These are phyloP conservation scores for Silurus lanzhouensis DNA, from an alignment of 2,797 vertebrate species.

Conservation along the genomic window DNA sequence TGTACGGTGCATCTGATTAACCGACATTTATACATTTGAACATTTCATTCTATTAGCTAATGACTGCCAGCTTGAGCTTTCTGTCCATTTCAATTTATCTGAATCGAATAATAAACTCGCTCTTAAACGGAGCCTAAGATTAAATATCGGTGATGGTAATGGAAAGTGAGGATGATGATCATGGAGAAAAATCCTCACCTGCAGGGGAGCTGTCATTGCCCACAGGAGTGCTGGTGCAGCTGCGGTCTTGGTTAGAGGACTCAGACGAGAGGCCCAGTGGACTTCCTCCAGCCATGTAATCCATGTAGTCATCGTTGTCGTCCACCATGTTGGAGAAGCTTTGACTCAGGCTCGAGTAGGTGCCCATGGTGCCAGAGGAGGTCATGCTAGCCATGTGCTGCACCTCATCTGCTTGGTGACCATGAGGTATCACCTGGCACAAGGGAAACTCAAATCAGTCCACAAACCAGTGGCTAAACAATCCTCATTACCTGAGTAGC, in stretches of 20 bases:
- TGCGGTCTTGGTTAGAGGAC: slow-evolving; percentile 96
- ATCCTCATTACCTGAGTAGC: neutral
- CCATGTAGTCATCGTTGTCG: slow-evolving; percentile 93
- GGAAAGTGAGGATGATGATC: neutral
- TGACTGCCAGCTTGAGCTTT: slow-evolving; percentile 15
- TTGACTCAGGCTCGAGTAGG: slow-evolving; percentile 61
- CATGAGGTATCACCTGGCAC: slow-evolving; percentile 72
- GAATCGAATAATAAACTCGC: neutral
- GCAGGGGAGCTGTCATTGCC: slow-evolving; percentile 91
- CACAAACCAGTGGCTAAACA: neutral
- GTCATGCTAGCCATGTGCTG: slow-evolving; percentile 72
- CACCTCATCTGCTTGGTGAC: slow-evolving; percentile 73
- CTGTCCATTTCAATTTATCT: neutral
- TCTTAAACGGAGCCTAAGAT: neutral
- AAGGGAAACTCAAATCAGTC: slow-evolving; percentile 2
- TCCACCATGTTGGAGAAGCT: slow-evolving; percentile 78
- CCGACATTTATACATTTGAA: slow-evolving; percentile 8
- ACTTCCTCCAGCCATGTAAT: slow-evolving; percentile 89
- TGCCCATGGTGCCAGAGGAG: slow-evolving; percentile 64
- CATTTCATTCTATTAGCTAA: slow-evolving; percentile 5
- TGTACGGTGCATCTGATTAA: slow-evolving; percentile 16
- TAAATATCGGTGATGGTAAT: slow-evolving; percentile 3
- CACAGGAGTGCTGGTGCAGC: slow-evolving; percentile 97
- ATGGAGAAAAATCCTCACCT: slow-evolving; percentile 76
- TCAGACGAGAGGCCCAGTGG: slow-evolving; percentile 92